phyloP scores from a whole-genome alignment of 35 echinoderm and acorn worm genomes.

The Amphiura filiformis region DNA sequence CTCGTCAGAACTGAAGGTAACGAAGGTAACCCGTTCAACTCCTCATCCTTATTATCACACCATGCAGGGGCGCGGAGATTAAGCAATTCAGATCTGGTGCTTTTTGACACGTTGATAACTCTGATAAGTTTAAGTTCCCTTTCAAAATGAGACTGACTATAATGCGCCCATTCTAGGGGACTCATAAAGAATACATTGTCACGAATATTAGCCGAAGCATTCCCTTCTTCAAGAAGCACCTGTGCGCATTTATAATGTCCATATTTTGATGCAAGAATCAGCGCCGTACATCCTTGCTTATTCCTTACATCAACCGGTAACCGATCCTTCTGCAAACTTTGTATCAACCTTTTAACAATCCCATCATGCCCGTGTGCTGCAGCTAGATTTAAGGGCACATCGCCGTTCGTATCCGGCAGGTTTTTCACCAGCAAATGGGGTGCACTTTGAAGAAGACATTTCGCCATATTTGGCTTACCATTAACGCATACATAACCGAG shows the following conservation, averaged over 20 bases:
- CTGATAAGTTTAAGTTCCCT: slow-evolving; percentile 46
- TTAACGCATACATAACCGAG: slow-evolving; percentile 67
- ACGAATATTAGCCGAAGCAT: slow-evolving; percentile 70
- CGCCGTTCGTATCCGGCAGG: slow-evolving; percentile 73
- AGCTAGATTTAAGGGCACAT: slow-evolving; percentile 83
- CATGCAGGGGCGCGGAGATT: not conserved
- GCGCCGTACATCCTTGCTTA: slow-evolving; percentile 91
- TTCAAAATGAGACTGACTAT: slow-evolving; percentile 52
- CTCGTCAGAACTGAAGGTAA: not conserved
- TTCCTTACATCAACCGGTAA: slow-evolving; percentile 69
- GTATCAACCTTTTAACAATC: slow-evolving; percentile 52
- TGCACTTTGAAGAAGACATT: slow-evolving; percentile 46
- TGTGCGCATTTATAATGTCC: slow-evolving; percentile 87
- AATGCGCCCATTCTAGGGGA: slow-evolving; percentile 84
- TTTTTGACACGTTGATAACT: not conserved
- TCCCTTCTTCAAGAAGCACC: slow-evolving; percentile 74
- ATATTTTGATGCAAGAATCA: slow-evolving; percentile 79
- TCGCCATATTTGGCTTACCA: slow-evolving; percentile 50
- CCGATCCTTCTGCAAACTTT: slow-evolving; percentile 53
- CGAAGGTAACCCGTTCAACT: not conserved
- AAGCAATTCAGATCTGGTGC: not conserved
- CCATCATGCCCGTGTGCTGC: slow-evolving; percentile 53
- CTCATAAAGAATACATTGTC: slow-evolving; percentile 97
- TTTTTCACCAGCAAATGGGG: slow-evolving; percentile 62
- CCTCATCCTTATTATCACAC: not conserved